Conservation (phyloP, 2,888 invertebrate species). For the Lepidonotus clava region DNA sequence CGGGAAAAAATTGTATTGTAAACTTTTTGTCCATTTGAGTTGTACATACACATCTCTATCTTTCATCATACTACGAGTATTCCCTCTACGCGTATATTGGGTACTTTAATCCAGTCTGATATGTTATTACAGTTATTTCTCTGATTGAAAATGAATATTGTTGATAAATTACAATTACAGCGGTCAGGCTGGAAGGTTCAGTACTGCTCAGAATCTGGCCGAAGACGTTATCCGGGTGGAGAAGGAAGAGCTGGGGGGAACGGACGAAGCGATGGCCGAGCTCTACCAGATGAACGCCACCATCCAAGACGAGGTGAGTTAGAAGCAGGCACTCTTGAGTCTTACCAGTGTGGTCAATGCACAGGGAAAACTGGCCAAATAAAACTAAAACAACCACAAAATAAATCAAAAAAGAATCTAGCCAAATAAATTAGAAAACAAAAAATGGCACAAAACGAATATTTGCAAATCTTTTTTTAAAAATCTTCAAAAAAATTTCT, state of each 20-base stretch:
- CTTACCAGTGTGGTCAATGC: too few relatives aligned
- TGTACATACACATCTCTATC: too few relatives aligned
- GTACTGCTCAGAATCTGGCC: constrained; percentile 74
- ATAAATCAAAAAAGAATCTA: background rate
- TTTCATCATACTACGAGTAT: too few relatives aligned
- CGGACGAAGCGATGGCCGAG: constrained; percentile 77
- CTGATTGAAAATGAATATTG: too few relatives aligned
- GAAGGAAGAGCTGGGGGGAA: constrained; percentile 75
- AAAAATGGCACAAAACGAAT: background rate
- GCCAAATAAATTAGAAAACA: background rate
- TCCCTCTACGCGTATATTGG: too few relatives aligned
- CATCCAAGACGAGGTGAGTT: constrained; percentile 76
- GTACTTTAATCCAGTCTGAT: too few relatives aligned
- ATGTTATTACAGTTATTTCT: too few relatives aligned
- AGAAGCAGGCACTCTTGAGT: too few relatives aligned
- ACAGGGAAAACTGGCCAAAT: background rate
- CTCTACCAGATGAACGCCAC: constrained; percentile 76
- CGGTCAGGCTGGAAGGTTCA: constrained; percentile 76
- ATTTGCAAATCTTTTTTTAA: background rate
- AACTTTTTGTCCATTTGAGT: too few relatives aligned
- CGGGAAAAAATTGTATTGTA: too few relatives aligned
- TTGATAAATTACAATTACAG: too few relatives aligned
- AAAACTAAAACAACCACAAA: background rate
- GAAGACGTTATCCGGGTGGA: constrained; percentile 77
- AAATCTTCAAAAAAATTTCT: background rate